Evolutionary conservation across 1,140 invertebrate species (phyloP).

Genomic region (Pogonomyrmex barbatus): DNA sequence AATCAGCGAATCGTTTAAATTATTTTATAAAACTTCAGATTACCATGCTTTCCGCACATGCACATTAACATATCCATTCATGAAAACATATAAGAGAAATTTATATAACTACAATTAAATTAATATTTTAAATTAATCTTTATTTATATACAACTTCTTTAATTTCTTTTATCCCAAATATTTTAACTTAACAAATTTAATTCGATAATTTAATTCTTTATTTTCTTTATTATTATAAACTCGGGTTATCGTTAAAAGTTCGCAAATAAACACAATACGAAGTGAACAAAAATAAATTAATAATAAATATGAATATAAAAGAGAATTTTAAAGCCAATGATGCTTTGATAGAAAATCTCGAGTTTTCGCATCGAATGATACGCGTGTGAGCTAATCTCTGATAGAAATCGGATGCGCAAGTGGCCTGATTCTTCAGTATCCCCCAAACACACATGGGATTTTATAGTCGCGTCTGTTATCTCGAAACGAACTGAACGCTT

Average conservation of each 20-base stretch:
- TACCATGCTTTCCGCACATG: background rate
- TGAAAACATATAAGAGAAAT: background rate
- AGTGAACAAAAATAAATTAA: no score
- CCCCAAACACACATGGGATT: background rate
- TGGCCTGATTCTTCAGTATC: slow-evolving; percentile 1
- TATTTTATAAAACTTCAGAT: background rate
- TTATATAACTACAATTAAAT: background rate
- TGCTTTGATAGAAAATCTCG: background rate
- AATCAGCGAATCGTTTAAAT: background rate
- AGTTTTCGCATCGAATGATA: background rate
- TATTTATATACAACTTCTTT: background rate
- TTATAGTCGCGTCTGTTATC: slow-evolving; percentile 4
- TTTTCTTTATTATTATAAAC: background rate
- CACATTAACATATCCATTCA: background rate
- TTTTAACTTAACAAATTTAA: background rate
- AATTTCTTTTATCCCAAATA: background rate
- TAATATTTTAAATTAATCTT: background rate
- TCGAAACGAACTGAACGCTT: background rate
- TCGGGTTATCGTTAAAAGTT: background rate
- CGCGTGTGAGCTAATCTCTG: background rate
- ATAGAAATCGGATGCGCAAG: background rate
- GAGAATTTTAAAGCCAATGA: background rate
- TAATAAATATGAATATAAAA: background rate
- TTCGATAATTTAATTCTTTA: background rate
- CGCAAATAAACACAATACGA: background rate